phyloP scores from a whole-genome alignment of 2,888 invertebrate genomes.

The Tribolium freemani region DNA sequence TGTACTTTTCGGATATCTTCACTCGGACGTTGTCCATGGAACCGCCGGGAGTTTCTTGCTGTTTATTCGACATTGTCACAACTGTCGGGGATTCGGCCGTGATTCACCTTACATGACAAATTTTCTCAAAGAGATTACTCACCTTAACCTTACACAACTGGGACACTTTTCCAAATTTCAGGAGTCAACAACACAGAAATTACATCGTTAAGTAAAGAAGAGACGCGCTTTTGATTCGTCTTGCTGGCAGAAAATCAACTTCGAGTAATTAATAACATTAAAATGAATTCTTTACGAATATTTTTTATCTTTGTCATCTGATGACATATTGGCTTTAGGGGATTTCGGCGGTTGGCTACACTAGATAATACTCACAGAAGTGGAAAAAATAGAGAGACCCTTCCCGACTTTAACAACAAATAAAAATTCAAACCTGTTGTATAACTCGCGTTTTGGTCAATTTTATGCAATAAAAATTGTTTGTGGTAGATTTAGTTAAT shows the following conservation, averaged over 20 bases:
- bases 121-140: constrained; percentile 34
- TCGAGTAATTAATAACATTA: neutral
- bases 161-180: neutral
- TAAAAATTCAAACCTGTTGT: neutral
- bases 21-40: constrained; percentile 90
- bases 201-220: neutral
- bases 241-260: neutral
- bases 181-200: neutral
- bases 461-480: neutral
- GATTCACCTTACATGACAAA: constrained; percentile 29
- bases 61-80: constrained; percentile 35
- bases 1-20: constrained; percentile 89
- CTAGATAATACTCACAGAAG: constrained; percentile 1
- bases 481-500: too few species aligned
- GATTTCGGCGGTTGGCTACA: constrained; percentile 24
- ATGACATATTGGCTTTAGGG: constrained; percentile 37
- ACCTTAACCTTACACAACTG: constrained; percentile 47
- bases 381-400: neutral
- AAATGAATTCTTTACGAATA: constrained; percentile 33
- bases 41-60: constrained; percentile 62
- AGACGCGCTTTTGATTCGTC: neutral
- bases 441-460: neutral
- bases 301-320: constrained; percentile 37
- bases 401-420: neutral
- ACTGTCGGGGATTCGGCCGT: constrained; percentile 4